Percentiles rank a stretch among this genome's conserved stretches.
Evolutionary conservation across 2,797 vertebrate species (phyloP).

Genomic region (Aplochiton taeniatus): DNA sequence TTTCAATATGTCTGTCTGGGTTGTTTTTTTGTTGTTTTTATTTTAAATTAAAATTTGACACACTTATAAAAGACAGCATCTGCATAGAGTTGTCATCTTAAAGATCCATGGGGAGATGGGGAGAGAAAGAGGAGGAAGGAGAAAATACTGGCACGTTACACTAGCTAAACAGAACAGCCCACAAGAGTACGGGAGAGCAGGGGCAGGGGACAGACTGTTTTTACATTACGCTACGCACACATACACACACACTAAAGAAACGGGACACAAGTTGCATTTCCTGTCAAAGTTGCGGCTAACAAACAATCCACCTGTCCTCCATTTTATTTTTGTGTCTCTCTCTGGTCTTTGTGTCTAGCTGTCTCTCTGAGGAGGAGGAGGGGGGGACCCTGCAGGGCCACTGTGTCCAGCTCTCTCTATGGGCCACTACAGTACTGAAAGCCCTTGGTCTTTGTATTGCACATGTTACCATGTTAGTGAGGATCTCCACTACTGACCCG

Average conservation of each 20-base stretch:
- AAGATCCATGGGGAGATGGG: constrained; percentile 78
- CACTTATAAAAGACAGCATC: constrained; percentile 89
- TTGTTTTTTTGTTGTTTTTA: constrained; percentile 74
- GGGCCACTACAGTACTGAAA: constrained; percentile 34
- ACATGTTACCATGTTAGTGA: constrained; percentile 40
- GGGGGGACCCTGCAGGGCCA: background rate
- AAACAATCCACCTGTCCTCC: constrained; percentile 44
- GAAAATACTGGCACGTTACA: constrained; percentile 60
- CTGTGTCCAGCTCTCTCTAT: background rate
- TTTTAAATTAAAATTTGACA: constrained; percentile 84
- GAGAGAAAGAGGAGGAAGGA: constrained; percentile 26
- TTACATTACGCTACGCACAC: constrained; percentile 84
- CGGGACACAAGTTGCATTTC: constrained; percentile 83
- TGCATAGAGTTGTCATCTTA: constrained; percentile 89
- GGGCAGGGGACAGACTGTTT: constrained; percentile 68
- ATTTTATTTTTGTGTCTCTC: constrained; percentile 1
- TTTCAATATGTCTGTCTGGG: constrained; percentile 82
- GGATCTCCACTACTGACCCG: too few species aligned
- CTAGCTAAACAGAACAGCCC: constrained; percentile 69
- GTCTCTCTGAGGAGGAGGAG: constrained; percentile 4
- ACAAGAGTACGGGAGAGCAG: constrained; percentile 35
- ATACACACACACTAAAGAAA: constrained; percentile 82
- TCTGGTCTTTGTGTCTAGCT: constrained; percentile 10
- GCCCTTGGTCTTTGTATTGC: constrained; percentile 78
- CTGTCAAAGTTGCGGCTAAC: constrained; percentile 72